Base-by-base conservation (phyloP, 2,113 vertebrate species). In the Salvelinus alpinus region DNA sequence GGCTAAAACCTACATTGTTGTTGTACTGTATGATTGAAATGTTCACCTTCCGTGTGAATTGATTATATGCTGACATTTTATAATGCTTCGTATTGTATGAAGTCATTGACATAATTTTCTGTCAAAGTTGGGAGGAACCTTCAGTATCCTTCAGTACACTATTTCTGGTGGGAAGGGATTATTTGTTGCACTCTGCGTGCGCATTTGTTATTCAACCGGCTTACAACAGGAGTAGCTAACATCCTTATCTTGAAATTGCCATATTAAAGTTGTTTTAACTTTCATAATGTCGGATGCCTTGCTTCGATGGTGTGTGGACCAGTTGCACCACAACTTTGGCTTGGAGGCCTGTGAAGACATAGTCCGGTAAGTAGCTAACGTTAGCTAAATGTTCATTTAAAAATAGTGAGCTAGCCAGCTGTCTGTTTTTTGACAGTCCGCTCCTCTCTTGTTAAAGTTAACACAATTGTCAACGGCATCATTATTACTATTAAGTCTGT, bases 281-380 rank as follows among this genome's bases (percentile, higher is more conserved):
- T 68, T 4, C 3, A 68, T 69, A 94, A 94, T 95, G 81, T 85
- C 82, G 18, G 91, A 93, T 0, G 48, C 71, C 22, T 84, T 96
- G 13, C 31, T 95, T 79, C 84, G 84, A 4, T 99, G 97, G 97
- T 96, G 96, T 70, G 92, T 94, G 44, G 92, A 93, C 67, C 92
- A 96, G 75, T 75, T 99, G 68, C 90, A 94, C 22, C 91, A 91
- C 12, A 90, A 89, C 57, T 98, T 99, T 67, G 92, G 93, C 5
- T 74, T 99, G 88, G 95, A 97, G 57, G 95, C 95, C 34, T 94
- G 94, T 88, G 96, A 97, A 88, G 97, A 99, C 60, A 94, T 98
- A 38, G 92, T 97, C 72, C 91, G 92, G 97, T 98, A 87, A 96
- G 95, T 85, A 13, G 29, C 38, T 71, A 51, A 27, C 20, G 7